Conservation (phyloP, 2,888 invertebrate genomes). For the Microchrysa polita region DNA sequence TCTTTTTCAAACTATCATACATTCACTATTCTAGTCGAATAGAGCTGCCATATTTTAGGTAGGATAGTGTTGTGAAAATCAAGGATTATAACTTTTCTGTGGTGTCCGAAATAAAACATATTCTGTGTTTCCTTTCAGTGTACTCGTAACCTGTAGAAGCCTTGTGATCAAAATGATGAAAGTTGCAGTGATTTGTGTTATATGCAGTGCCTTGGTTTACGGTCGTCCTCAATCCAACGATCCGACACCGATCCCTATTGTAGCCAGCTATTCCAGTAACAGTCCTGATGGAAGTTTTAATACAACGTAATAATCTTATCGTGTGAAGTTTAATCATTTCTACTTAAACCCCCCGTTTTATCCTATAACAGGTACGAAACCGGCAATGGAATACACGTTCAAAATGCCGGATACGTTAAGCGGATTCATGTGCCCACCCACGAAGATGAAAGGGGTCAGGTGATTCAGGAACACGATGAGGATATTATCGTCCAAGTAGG, state of each 20-base stretch:
- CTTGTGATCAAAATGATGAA: conserved; percentile 31
- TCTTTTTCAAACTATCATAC: conserved; percentile 15
- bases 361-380: conserved; percentile 73
- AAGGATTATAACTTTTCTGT: too few relatives aligned
- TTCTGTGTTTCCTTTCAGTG: conserved; percentile 17
- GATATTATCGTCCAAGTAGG: conserved; percentile 71
- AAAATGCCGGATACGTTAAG: conserved; percentile 77
- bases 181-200: conserved; percentile 26
- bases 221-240: conserved; percentile 36
- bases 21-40: conserved; percentile 15
- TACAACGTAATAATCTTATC: conserved; percentile 60
- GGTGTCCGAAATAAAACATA: neutral
- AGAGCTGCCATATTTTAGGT: conserved; percentile 30
- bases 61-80: neutral
- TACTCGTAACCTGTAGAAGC: neutral
- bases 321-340: neutral
- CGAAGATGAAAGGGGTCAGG: conserved; percentile 64
- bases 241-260: conserved; percentile 64
- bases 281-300: conserved; percentile 66
- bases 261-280: conserved; percentile 64
- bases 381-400: conserved; percentile 79
- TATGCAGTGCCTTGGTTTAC: neutral
- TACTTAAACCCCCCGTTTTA: neutral
- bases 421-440: conserved; percentile 65
- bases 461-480: conserved; percentile 68